phyloP scores from a whole-genome alignment of 2,797 vertebrate species.

The Sarcophilus harrisii region DNA sequence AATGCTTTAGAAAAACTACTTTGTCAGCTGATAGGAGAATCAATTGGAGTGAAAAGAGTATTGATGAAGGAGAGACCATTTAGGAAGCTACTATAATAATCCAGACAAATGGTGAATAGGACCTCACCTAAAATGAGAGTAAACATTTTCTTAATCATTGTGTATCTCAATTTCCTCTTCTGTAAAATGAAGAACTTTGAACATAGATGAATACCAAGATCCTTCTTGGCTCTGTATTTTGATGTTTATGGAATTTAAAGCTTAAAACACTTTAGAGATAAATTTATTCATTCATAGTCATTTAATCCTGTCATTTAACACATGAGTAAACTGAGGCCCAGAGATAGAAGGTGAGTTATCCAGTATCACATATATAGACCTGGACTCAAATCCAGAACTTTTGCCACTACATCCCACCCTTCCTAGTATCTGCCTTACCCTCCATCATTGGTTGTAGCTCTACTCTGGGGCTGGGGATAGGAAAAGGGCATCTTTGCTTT shows the following conservation, averaged over 20 bases:
- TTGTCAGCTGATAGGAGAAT: neutral
- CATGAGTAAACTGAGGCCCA: neutral
- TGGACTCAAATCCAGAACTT: neutral
- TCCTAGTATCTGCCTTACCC: neutral
- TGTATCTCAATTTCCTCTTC: neutral
- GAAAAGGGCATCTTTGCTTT: neutral
- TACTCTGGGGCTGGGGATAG: neutral
- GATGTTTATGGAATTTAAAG: neutral
- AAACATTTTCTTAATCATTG: neutral
- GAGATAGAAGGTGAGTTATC: neutral
- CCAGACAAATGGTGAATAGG: neutral
- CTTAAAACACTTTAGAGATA: neutral
- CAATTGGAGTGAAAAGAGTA: neutral
- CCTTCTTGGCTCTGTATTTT: neutral
- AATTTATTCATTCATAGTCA: neutral
- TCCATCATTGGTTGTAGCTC: neutral
- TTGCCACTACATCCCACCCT: neutral
- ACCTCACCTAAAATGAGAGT: neutral
- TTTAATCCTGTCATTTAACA: neutral
- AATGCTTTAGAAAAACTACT: neutral
- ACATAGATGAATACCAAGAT: neutral
- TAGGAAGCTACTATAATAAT: neutral
- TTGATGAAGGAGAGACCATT: neutral
- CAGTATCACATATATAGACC: neutral
- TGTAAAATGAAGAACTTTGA: neutral